These are phyloP conservation scores for human (Homo sapiens) DNA, from an alignment of 2,113 vertebrate species.

Conservation along the genomic window DNA sequence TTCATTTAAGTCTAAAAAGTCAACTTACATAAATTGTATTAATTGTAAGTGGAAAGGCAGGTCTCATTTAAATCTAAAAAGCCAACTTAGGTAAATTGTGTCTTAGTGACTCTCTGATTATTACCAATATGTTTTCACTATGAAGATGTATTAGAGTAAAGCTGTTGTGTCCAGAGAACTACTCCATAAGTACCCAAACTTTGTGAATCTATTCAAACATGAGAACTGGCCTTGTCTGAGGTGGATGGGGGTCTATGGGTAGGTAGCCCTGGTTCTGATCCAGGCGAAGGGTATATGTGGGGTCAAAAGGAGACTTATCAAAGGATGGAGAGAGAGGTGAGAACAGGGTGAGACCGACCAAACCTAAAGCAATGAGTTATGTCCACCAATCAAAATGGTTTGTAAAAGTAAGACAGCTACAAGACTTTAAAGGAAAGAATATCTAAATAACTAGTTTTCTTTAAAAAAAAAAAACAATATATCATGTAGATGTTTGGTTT, in stretches of 20 bases:
- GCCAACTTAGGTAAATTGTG: background rate
- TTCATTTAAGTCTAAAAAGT: background rate
- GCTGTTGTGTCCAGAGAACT: background rate
- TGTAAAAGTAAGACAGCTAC: background rate
- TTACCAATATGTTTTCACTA: background rate
- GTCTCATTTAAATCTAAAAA: background rate
- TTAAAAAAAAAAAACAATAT: background rate
- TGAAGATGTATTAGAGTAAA: slow-evolving; percentile 2
- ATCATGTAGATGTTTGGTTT: background rate
- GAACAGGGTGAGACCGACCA: background rate
- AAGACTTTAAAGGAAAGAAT: slow-evolving; percentile 3
- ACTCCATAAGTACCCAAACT: background rate
- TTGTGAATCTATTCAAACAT: background rate
- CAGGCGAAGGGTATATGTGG: background rate
- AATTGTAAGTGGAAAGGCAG: slow-evolving; percentile 11
- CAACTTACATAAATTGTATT: background rate
- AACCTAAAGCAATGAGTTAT: background rate
- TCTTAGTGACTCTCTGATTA: background rate
- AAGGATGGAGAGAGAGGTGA: background rate
- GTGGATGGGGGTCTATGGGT: background rate
- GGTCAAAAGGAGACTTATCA: background rate
- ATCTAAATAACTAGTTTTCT: background rate
- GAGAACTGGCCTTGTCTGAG: background rate
- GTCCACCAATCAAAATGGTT: background rate
- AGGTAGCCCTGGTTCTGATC: background rate